Percentiles rank a stretch among this genome's conserved stretches.
Conservation (phyloP, 2,797 vertebrate species). For the Eleutherodactylus coqui region DNA sequence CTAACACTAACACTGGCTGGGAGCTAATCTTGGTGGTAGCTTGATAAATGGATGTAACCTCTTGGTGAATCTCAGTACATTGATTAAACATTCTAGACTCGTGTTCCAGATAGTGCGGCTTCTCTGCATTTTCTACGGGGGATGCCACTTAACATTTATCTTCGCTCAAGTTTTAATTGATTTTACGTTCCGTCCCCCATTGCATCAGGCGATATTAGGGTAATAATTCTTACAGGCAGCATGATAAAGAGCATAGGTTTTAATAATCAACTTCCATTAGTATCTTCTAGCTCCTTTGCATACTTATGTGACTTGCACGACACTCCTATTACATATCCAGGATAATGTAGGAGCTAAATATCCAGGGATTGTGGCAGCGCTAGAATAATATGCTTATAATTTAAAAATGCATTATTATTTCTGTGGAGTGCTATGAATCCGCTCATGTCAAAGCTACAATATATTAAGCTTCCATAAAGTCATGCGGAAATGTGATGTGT, state of each 20-base stretch:
- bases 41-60: slow-evolving; percentile 52
- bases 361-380: slow-evolving; percentile 13
- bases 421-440: neutral
- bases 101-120: slow-evolving; percentile 19
- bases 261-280: slow-evolving; percentile 51
- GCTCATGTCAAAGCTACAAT: neutral
- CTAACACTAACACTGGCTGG: slow-evolving; percentile 32
- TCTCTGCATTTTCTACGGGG: slow-evolving; percentile 33
- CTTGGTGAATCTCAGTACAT: slow-evolving; percentile 34
- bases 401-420: slow-evolving; percentile 16
- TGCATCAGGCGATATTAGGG: slow-evolving; percentile 34
- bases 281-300: slow-evolving; percentile 35
- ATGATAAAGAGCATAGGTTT: slow-evolving; percentile 45
- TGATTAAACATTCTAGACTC: slow-evolving; percentile 52
- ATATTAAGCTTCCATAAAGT: neutral
- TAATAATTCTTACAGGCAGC: slow-evolving; percentile 47
- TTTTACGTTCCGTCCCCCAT: slow-evolving; percentile 40
- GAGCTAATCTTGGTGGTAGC: slow-evolving; percentile 30
- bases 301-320: slow-evolving; percentile 30
- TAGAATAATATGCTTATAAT: slow-evolving; percentile 27
- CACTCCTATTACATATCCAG: slow-evolving; percentile 8
- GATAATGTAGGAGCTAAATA: slow-evolving; percentile 16
- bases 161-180: slow-evolving; percentile 48
- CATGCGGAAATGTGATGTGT: no score
- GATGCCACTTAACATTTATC: slow-evolving; percentile 33